Base-by-base conservation (phyloP, 2,888 invertebrate species). In the Heliconius ismenius region DNA sequence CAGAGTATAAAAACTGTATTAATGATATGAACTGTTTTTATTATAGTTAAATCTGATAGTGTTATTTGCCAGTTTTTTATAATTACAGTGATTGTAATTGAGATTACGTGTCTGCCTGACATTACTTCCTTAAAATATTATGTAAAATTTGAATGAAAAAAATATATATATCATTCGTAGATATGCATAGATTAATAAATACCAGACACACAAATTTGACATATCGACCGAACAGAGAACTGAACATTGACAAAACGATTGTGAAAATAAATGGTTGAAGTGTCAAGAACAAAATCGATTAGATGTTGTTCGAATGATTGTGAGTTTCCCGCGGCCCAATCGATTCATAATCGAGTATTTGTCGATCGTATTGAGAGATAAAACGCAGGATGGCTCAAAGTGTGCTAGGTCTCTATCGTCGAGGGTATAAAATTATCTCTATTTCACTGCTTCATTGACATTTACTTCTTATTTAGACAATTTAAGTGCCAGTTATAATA, bases 341-440 rank as follows among this genome's bases (percentile, higher is more conserved):
- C 81, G 82, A 82, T 82, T 79, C 81, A 77, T 77, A 73, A 79
- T 80, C 81, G 80, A 81, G 81, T 80, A 83, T 83, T 83, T 81
- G 83, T 82, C 81, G 83, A 83, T 83, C 78, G 76, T 73, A 72
- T 69, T 72, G 72, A 67, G 74, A 78, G 82, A 82, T 83, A 78
- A n/a, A 77, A 39, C 13, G 60, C 78, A 74, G 77, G 80, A 81
- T 78, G 79, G 79, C 76, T 76, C 74, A 70, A 77, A 80, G 79
- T 79, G 79, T 78, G 79, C 81, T 78, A 81, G 80, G 79, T 81
- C 49, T 18, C 26, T 78, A 81, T 81, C 81, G 13, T 62, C 73
- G 60, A 74, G 79, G 75, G 76, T 81, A 81, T 80, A 78, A 78
- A 79, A 77, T 79, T 81, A 79, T 78, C 74, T 80, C 73, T 76